Evolutionary conservation across 2,797 vertebrate genomes (phyloP).

Genomic region (Microctenopoma steveboyesi): DNA sequence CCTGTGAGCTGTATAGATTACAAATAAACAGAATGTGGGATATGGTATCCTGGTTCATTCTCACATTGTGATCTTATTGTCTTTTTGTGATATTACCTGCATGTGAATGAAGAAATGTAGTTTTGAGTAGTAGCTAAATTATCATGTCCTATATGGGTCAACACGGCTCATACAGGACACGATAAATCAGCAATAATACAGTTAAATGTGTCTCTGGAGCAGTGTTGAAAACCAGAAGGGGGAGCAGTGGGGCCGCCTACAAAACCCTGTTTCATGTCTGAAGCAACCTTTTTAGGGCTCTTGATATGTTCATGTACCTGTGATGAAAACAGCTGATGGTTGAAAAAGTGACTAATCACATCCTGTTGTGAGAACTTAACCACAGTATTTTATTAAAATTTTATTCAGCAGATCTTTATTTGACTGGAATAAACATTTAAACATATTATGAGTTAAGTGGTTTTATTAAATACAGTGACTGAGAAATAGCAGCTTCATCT

Average conservation of each 20-base stretch:
- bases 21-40: too few relatives aligned
- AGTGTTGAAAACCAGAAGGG: slow-evolving; percentile 40
- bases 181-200: background rate
- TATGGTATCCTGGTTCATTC: too few relatives aligned
- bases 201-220: background rate
- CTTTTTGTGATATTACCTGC: background rate
- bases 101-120: background rate
- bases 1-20: too few relatives aligned
- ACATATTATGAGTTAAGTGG: too few relatives aligned
- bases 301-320: background rate
- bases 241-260: slow-evolving; percentile 42
- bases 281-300: background rate
- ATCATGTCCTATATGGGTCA: too few relatives aligned
- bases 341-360: slow-evolving; percentile 6
- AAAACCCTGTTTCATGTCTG: background rate
- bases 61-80: background rate
- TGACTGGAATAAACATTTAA: too few relatives aligned
- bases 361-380: background rate
- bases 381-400: background rate
- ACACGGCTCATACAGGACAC: background rate
- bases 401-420: background rate
- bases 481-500: too few relatives aligned
- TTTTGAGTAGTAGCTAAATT: background rate
- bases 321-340: background rate
- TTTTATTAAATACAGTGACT: too few relatives aligned